A percentile compares a stretch with the other conserved stretches of the same genome.
Evolutionary conservation across 2,888 invertebrate genomes (phyloP).

Genomic region (Meloe dianella): DNA sequence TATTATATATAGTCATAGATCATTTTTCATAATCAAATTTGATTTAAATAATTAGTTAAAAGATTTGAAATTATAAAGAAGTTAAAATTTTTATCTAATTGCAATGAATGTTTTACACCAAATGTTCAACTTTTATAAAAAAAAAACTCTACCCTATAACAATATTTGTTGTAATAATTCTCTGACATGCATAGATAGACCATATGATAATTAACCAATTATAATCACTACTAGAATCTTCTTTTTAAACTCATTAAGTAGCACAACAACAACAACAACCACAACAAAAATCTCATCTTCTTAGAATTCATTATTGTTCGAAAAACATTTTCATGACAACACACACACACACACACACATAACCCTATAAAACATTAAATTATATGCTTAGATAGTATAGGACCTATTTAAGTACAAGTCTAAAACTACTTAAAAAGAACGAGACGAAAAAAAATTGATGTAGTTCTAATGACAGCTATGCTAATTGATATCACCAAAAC

Average conservation of each 20-base stretch:
- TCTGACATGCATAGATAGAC: background rate
- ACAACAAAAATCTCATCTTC: constrained; percentile 25
- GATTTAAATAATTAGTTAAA: background rate
- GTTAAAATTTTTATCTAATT: background rate
- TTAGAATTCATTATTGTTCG: constrained; percentile 47
- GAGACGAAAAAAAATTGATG: constrained; percentile 39
- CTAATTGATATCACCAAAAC: constrained; percentile 25
- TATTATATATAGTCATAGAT: too few species aligned
- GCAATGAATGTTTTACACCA: too few species aligned
- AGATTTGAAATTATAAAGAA: background rate
- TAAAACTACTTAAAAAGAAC: constrained; percentile 26
- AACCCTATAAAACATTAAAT: constrained; percentile 47
- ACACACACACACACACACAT: constrained; percentile 17
- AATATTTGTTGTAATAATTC: background rate
- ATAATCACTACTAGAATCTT: constrained; percentile 5
- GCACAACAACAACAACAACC: background rate
- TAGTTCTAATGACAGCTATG: constrained; percentile 40
- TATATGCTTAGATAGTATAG: constrained; percentile 39
- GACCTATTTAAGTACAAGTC: constrained; percentile 36
- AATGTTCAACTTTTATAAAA: too few species aligned
- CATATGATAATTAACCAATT: constrained; percentile 24
- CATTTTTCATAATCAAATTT: background rate
- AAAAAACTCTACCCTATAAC: too few species aligned
- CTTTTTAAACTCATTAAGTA: constrained; percentile 8
- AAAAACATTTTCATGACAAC: constrained; percentile 39